Evolutionary conservation across 2,888 invertebrate genomes (phyloP).

Genomic region (Diarsia rubi): DNA sequence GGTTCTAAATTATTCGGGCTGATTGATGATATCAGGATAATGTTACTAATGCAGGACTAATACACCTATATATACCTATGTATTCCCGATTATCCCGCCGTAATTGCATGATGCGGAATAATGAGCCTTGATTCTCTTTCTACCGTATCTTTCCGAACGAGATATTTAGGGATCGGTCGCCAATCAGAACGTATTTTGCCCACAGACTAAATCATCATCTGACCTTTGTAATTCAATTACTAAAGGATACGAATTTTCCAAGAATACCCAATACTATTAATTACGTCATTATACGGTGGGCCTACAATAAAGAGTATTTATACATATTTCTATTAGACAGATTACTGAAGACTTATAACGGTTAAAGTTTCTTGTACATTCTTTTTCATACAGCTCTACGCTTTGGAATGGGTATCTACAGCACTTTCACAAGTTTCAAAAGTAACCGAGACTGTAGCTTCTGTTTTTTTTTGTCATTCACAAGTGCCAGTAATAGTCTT

Average conservation of each 20-base stretch:
- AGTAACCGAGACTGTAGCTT: no score
- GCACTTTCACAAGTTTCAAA: no score
- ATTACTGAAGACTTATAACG: conserved; percentile 28
- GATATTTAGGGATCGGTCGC: conserved; percentile 9
- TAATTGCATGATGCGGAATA: conserved; percentile 8
- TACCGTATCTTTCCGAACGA: conserved; percentile 7
- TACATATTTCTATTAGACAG: not conserved
- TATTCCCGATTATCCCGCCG: not conserved
- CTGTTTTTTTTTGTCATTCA: no score
- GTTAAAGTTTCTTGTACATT: not conserved
- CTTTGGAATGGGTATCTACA: no score
- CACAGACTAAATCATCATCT: conserved; percentile 38
- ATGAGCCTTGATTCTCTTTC: conserved; percentile 6
- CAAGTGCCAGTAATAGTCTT: no score
- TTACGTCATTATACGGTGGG: conserved; percentile 11
- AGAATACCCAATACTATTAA: conserved; percentile 23
- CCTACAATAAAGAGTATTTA: not conserved
- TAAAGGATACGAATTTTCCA: conserved; percentile 27
- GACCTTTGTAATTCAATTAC: conserved; percentile 50
- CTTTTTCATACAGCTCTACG: no score
- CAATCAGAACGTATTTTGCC: conserved; percentile 31
- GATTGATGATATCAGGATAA: conserved; percentile 23
- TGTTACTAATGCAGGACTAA: conserved; percentile 27
- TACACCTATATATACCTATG: not conserved
- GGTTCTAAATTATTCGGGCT: not conserved